A percentile compares a stretch with the other conserved stretches of the same genome.
Evolutionary conservation across 2,113 vertebrate species (phyloP).

Genomic region (Sorex fumeus): DNA sequence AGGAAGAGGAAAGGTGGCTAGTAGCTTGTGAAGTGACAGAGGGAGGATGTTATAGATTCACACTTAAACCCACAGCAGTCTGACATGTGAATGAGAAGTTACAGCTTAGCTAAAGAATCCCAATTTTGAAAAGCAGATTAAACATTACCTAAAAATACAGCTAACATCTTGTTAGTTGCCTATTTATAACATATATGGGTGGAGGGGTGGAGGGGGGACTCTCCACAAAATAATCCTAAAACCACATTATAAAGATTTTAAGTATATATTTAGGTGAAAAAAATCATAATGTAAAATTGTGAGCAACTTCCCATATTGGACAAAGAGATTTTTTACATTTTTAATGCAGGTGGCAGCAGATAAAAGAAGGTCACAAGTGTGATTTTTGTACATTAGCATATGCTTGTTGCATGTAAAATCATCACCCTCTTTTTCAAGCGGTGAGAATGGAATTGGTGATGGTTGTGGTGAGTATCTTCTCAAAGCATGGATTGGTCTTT

Average conservation of each 20-base stretch:
- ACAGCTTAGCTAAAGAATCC: neutral
- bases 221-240: neutral
- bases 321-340: neutral
- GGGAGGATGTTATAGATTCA: neutral
- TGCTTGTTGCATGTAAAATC: neutral
- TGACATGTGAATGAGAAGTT: neutral
- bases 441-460: neutral
- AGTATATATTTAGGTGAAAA: neutral
- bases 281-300: neutral
- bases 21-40: neutral
- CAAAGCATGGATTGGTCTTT: fast-evolving
- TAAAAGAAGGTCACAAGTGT: neutral
- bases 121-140: neutral
- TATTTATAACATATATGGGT: too few species aligned
- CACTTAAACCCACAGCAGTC: neutral
- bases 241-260: neutral
- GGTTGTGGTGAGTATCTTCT: neutral
- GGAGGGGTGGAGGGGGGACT: too few species aligned
- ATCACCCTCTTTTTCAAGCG: neutral
- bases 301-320: neutral
- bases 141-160: constrained; percentile 10
- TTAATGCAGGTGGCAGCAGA: neutral
- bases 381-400: neutral
- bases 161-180: neutral
- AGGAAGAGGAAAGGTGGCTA: neutral